Evolutionary conservation across 2,797 vertebrate species (phyloP).

Genomic region (Choloepus didactylus): DNA sequence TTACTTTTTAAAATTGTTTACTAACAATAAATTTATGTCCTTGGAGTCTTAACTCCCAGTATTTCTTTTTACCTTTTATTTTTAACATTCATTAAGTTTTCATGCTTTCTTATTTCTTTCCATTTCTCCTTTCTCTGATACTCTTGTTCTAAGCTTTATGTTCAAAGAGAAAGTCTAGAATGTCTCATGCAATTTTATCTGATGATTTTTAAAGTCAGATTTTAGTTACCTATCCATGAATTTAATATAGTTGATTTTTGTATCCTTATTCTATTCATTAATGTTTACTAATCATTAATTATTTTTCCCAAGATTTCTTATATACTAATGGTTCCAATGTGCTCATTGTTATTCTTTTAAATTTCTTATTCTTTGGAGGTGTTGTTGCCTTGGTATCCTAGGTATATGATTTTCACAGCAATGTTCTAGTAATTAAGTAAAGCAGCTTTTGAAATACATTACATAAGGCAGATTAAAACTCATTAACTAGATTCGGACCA

Average conservation of each 20-base stretch:
- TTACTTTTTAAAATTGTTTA: neutral
- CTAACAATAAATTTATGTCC: neutral
- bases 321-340: constrained; percentile 3
- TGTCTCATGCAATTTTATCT: neutral
- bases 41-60: neutral
- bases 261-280: neutral
- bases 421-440: constrained; percentile 13
- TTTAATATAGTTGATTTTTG: constrained; percentile 2
- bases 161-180: constrained; percentile 16
- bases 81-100: neutral
- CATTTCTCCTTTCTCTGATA: neutral
- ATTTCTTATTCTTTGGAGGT: neutral
- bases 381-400: neutral
- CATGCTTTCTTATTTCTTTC: neutral
- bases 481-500: neutral
- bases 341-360: constrained; percentile 34
- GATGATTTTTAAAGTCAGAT: constrained; percentile 19
- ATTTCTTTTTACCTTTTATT: neutral
- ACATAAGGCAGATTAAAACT: constrained; percentile 24
- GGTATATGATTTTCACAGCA: constrained; percentile 16
- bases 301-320: neutral
- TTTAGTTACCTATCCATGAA: constrained; percentile 14
- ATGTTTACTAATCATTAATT: neutral
- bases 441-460: constrained; percentile 42
- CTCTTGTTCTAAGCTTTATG: neutral